These are phyloP conservation scores for Oxygymnocypris stewartii DNA, from an alignment of 2,113 vertebrate species.

Conservation along the genomic window DNA sequence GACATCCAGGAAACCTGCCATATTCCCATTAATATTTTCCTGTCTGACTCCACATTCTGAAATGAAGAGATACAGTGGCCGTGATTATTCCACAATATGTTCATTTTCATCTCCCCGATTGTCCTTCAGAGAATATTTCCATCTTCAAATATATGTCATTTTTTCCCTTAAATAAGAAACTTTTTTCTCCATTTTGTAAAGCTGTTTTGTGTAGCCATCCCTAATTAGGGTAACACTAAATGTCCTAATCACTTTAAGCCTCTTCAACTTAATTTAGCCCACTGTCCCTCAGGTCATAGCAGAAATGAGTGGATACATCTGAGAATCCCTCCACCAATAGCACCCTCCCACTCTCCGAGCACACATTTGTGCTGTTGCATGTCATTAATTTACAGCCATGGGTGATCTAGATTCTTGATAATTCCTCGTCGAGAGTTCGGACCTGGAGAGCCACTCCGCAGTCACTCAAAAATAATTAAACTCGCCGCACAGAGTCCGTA, in stretches of 20 bases:
- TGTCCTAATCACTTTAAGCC: constrained; percentile 63
- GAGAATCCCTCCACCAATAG: constrained; percentile 46
- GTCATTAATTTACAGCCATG: constrained; percentile 68
- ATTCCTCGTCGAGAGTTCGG: constrained; percentile 66
- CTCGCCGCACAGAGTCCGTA: constrained; percentile 67
- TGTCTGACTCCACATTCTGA: constrained; percentile 42
- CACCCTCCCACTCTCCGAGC: constrained; percentile 17
- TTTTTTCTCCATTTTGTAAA: constrained; percentile 46
- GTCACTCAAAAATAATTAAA: constrained; percentile 76
- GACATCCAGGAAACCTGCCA: constrained; percentile 42
- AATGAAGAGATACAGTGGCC: constrained; percentile 45
- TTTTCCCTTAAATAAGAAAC: neutral
- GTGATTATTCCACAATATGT: constrained; percentile 62
- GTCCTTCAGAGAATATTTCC: constrained; percentile 7
- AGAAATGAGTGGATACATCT: constrained; percentile 61
- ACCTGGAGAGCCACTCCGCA: constrained; percentile 70
- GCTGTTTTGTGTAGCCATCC: constrained; percentile 51
- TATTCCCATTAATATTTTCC: constrained; percentile 35
- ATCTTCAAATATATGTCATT: constrained; percentile 5
- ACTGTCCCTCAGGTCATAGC: constrained; percentile 56
- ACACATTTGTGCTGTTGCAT: constrained; percentile 62
- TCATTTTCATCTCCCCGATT: constrained; percentile 45
- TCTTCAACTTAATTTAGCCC: constrained; percentile 64
- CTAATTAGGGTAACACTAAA: constrained; percentile 62
- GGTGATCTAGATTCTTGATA: constrained; percentile 70